Base-by-base conservation (phyloP, 2,888 invertebrate genomes). In the Campoletis raptor region DNA sequence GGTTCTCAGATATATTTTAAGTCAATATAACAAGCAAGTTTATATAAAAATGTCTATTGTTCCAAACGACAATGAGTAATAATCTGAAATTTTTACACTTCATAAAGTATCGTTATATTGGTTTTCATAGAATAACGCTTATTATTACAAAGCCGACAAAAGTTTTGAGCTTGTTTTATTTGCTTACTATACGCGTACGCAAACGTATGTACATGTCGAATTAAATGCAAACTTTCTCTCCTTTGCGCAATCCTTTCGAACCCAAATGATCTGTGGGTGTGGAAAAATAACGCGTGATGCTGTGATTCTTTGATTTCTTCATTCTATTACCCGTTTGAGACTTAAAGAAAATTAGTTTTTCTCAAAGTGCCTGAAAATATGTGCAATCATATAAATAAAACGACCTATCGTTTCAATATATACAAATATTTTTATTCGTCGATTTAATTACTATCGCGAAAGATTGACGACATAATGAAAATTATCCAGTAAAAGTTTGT, bases 1-100 rank as follows among this genome's bases (percentile, higher is more conserved):
- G 79, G 67, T 81, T 69, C 78, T 52, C 80, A 37, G 72, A 36
- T 37, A 36, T 78, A 45, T 72, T 48, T 72, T 52, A 24, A 57
- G 36, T 61, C 48, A 24, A 72, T 48, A 72, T 72, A 64, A 78
- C 78, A 72, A 70, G 61, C 61, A 45, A 10, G 57, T 67, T 12
- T 30, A 64, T 30, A 64, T 45, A 80, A 80, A 72, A 80, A 80
- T 72, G 80, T 72, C 72, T 30, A 80, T 80, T 80, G 80, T 80
- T 72, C 18, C 48, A 21, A 72, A 80, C 80, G 80, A 80, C 80
- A 80, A 80, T 80, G 80, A 80, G 80, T 80, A 80, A 80, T 80
- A 72, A 80, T 80, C 72, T 24, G 21, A 80, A 15, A 64, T 45
- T 80, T 48, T 70, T 64, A 79, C 40, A 42, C 10, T 40, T 57